phyloP scores from a whole-genome alignment of 2,797 vertebrate species.

The Mareca strepera region DNA sequence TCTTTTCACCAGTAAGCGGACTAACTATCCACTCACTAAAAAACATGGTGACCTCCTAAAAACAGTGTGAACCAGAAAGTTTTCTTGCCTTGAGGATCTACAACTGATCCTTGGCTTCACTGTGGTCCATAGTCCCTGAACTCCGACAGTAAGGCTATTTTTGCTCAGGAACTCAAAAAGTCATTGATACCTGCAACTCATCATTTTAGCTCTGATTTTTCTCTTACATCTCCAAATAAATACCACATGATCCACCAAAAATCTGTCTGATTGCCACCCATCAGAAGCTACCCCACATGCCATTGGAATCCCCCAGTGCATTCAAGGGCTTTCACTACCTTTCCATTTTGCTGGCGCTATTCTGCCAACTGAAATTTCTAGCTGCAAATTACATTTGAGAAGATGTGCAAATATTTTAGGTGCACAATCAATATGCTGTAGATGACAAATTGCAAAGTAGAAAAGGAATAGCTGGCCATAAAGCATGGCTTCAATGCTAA shows the following conservation, averaged over 20 bases:
- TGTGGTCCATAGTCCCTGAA: background rate
- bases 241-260: background rate
- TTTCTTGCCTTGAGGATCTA: background rate
- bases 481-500: background rate
- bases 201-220: background rate
- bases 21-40: background rate
- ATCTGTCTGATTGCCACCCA: background rate
- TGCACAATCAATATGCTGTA: background rate
- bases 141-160: background rate
- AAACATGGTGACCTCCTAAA: background rate
- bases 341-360: background rate
- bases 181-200: background rate
- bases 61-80: background rate
- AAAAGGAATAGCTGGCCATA: background rate
- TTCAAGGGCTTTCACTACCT: background rate
- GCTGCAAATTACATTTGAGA: background rate
- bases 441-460: background rate
- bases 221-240: background rate
- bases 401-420: constrained; percentile 31
- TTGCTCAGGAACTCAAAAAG: background rate
- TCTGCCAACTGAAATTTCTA: background rate
- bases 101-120: background rate
- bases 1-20: background rate
- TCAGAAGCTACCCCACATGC: background rate
- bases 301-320: background rate